Conservation (phyloP, 2,888 invertebrate species). For the Theretra japonica region DNA sequence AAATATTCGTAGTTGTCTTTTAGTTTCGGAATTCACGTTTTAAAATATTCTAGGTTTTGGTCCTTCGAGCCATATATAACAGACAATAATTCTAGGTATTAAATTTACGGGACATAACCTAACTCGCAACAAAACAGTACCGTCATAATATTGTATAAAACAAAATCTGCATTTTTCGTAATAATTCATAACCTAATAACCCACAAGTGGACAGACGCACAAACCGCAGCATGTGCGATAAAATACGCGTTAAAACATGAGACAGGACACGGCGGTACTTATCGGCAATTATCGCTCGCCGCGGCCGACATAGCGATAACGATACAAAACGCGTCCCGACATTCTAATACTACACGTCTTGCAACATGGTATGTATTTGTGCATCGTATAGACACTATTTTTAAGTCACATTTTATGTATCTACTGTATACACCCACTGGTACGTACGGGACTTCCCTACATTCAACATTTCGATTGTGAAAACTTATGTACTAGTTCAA, state of each 20-base stretch:
- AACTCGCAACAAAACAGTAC: not conserved
- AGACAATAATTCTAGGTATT: not conserved
- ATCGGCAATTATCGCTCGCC: conserved; percentile 9
- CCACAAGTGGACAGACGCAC: not conserved
- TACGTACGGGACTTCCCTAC: too few relatives aligned
- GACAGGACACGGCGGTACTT: conserved; percentile 13
- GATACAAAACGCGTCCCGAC: not conserved
- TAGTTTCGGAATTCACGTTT: not conserved
- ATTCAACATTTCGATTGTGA: too few relatives aligned
- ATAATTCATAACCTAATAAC: not conserved
- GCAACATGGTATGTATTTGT: not conserved
- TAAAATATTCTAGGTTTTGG: not conserved
- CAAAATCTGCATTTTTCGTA: not conserved
- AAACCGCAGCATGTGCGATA: not conserved
- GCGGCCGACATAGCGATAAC: conserved; percentile 5
- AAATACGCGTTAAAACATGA: not conserved
- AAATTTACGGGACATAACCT: not conserved
- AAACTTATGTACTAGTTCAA: too few relatives aligned
- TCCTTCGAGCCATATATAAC: not conserved
- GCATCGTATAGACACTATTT: not conserved
- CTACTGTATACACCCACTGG: too few relatives aligned
- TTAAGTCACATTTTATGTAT: too few relatives aligned
- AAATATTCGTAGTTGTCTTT: not conserved
- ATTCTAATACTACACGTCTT: not conserved
- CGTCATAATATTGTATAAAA: not conserved